Base-by-base conservation (phyloP, 2,113 vertebrate genomes). In the Madoqua kirkii region DNA sequence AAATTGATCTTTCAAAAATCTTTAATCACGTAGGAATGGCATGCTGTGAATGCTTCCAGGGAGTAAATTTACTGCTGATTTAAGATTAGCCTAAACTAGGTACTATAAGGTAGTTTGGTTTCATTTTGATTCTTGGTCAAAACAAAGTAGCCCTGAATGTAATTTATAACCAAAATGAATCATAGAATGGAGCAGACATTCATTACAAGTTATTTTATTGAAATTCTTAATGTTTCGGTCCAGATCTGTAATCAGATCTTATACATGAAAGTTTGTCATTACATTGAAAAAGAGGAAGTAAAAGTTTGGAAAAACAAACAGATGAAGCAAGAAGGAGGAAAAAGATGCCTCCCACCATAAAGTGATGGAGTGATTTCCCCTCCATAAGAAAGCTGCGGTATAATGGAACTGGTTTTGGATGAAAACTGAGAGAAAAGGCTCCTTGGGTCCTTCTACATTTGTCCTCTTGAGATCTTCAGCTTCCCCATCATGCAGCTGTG, bases 1-100 rank as follows among this genome's bases (percentile, higher is more conserved):
- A 97, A 96, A 97, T 82, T 93, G 93, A 97, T 93, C 95, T 97
- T 97, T 92, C 50, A 82, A 31, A 60, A 85, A 93, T 96, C 76
- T 97, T 98, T 96, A 95, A 93, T 96, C 95, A 95, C 83, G 81
- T 45, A 78, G 43, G 45, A 96, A 95, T 90, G 85, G 33, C 89
- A 89, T 95, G 84, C 87, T 86, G 71, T 89, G 96, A 96, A 83
- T 95, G 94, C 91, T 96, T 96, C 85, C 84, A 84, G 62, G 62
- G 62, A 87, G 40, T 59, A 52, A 96, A 89, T 89, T 95, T 93
- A 89, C 71, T 48, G 76, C 33, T 16, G 27, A 82, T 94, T 89
- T 91, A 91, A 93, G 45, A 96, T 95, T 93, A 91, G 52, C 60
- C 27, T 43, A 67, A 76, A 11, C 62, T 91, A 67, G 27, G 79